These are phyloP conservation scores for Drosophila siamana DNA, from an alignment of 2,888 invertebrate genomes.

Conservation along the genomic window DNA sequence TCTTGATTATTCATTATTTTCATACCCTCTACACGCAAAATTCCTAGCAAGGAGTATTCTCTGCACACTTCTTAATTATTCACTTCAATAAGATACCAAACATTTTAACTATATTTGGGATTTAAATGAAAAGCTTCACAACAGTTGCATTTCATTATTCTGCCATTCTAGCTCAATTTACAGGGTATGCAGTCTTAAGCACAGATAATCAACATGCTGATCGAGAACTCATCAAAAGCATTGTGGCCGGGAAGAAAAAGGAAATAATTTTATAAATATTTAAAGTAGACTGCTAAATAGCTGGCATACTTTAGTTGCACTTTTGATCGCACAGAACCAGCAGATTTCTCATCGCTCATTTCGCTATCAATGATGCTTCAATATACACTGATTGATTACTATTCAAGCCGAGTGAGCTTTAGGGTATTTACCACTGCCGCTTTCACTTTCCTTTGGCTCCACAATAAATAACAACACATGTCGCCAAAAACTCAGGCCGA, in stretches of 20 bases:
- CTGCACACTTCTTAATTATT: neutral
- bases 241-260: neutral
- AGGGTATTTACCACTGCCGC: neutral
- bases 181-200: neutral
- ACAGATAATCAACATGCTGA: neutral
- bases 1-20: slow-evolving; percentile 70
- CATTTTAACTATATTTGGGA: too few species aligned
- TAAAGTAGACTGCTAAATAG: neutral
- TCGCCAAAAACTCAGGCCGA: slow-evolving; percentile 28
- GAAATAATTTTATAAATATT: neutral
- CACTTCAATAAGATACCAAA: neutral
- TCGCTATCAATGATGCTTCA: too few species aligned
- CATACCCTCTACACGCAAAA: slow-evolving; percentile 4
- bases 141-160: neutral
- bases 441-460: slow-evolving; percentile 1
- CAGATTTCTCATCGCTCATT: too few species aligned
- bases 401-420: too few species aligned
- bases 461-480: slow-evolving; percentile 55
- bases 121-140: too few species aligned
- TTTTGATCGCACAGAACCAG: neutral
- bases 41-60: neutral
- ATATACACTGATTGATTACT: too few species aligned
- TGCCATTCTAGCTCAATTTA: neutral
- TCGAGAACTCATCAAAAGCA: neutral
- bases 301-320: neutral